Evolutionary conservation across 2,888 invertebrate genomes (phyloP).

Genomic region (Kuschelorhynchus macadamiae): DNA sequence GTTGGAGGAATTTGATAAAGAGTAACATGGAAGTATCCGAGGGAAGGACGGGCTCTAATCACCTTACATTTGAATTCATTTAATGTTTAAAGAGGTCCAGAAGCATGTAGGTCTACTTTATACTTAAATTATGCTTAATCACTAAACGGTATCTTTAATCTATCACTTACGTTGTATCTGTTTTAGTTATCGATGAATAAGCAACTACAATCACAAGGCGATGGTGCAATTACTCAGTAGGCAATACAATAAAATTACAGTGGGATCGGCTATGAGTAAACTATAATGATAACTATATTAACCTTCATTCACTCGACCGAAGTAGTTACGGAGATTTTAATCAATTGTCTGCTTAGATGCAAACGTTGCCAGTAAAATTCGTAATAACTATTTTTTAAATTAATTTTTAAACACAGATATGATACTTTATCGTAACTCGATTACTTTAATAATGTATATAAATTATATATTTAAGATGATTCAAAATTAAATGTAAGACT

Average conservation of each 20-base stretch:
- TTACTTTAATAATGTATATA: not conserved
- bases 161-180: not conserved
- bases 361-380: too few relatives aligned
- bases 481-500: too few relatives aligned
- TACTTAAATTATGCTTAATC: not conserved
- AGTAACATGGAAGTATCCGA: too few relatives aligned
- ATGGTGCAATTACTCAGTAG: slow-evolving; percentile 10
- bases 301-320: slow-evolving; percentile 11
- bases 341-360: not conserved
- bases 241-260: slow-evolving; percentile 26
- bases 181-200: slow-evolving; percentile 10
- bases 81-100: not conserved
- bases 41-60: too few relatives aligned
- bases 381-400: too few relatives aligned
- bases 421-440: not conserved
- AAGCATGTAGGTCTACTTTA: not conserved
- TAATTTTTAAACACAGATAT: not conserved
- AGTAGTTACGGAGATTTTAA: not conserved
- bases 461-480: too few relatives aligned
- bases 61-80: too few relatives aligned
- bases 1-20: too few relatives aligned
- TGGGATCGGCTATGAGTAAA: slow-evolving; percentile 23
- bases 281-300: slow-evolving; percentile 15
- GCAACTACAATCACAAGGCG: slow-evolving; percentile 6
- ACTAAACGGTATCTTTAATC: too few relatives aligned